Conservation (phyloP, 2,113 vertebrate genomes). For the Raja brachyura region DNA sequence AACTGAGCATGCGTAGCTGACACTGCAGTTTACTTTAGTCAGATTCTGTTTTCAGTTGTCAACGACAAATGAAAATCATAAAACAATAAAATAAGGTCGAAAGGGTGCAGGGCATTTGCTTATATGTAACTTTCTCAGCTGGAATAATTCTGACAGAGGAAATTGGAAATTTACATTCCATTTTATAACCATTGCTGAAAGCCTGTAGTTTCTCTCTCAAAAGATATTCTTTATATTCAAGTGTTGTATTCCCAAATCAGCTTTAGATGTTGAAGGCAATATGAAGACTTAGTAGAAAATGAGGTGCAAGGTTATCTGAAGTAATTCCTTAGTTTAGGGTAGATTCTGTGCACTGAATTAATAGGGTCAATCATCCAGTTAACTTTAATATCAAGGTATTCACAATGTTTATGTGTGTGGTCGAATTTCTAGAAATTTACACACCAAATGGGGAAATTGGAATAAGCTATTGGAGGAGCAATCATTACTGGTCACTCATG, state of each 20-base stretch:
- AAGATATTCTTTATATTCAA: not conserved
- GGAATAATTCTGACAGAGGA: not conserved
- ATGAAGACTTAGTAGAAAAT: not conserved
- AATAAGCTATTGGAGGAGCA: too few relatives aligned
- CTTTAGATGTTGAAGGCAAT: not conserved
- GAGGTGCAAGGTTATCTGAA: not conserved
- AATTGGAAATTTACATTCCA: too few relatives aligned
- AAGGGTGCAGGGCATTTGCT: too few relatives aligned
- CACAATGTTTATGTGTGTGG: not conserved
- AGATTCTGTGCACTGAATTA: not conserved
- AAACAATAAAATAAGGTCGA: too few relatives aligned
- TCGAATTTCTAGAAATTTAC: not conserved
- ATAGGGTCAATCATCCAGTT: not conserved
- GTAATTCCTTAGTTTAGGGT: not conserved
- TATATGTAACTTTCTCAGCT: not conserved
- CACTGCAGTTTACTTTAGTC: too few relatives aligned
- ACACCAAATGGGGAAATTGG: too few relatives aligned
- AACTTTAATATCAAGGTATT: not conserved
- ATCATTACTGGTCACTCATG: too few relatives aligned
- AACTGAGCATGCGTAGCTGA: too few relatives aligned
- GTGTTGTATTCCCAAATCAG: not conserved
- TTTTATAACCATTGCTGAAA: too few relatives aligned
- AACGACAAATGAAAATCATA: too few relatives aligned
- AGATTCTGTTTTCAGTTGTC: too few relatives aligned
- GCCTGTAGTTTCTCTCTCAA: too few relatives aligned